Evolutionary conservation across 2,888 invertebrate species (phyloP).

Genomic region (Heteromurus nitidus): DNA sequence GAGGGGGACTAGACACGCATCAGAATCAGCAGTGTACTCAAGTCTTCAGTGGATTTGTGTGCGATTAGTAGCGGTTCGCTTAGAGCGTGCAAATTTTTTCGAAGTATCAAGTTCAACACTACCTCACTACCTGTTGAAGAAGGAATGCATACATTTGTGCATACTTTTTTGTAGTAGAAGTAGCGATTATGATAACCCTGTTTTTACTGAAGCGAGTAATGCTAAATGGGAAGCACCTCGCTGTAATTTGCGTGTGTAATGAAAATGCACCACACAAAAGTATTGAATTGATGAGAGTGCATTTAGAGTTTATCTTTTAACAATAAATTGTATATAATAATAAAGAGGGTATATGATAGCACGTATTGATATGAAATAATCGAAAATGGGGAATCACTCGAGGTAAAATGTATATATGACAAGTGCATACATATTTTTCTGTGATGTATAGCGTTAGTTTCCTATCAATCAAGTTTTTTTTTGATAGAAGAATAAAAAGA

Average conservation of each 20-base stretch:
- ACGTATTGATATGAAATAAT: background rate
- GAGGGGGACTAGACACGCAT: background rate
- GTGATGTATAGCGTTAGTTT: no score
- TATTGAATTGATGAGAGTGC: background rate
- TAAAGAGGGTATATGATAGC: no score
- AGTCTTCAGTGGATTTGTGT: no score
- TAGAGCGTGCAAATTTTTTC: no score
- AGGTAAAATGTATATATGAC: background rate
- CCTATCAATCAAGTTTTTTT: constrained; percentile 20
- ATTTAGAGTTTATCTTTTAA: background rate
- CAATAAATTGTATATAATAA: background rate
- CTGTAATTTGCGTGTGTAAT: background rate
- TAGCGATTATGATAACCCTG: background rate
- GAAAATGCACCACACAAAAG: background rate
- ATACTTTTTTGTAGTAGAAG: background rate
- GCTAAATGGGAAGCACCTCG: no score
- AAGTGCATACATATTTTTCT: background rate
- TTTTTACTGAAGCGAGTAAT: no score
- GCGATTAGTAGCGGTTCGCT: no score
- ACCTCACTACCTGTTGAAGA: background rate
- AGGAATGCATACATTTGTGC: background rate
- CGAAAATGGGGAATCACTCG: constrained; percentile 4
- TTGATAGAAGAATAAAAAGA: no score
- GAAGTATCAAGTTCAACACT: constrained; percentile 19
- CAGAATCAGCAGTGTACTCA: background rate